Evolutionary conservation across 2,113 vertebrate species (phyloP).

Genomic region (Muscicapa adusta): DNA sequence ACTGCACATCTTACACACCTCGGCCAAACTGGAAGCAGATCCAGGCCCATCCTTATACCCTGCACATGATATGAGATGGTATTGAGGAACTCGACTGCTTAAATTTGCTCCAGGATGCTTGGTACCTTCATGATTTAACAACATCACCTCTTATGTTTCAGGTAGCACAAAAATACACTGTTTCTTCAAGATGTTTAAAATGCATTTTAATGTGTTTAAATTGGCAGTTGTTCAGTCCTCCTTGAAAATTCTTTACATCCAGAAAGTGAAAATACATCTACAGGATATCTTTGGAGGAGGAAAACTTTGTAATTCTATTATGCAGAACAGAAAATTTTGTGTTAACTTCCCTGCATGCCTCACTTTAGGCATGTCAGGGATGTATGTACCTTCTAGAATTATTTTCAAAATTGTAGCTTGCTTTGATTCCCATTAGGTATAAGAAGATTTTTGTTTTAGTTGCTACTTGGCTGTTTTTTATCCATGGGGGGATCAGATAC

Average conservation of each 20-base stretch:
- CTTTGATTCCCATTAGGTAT: background rate
- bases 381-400: background rate
- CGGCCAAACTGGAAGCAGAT: rapidly evolving
- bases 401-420: background rate
- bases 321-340: background rate
- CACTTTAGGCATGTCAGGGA: background rate
- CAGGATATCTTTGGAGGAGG: background rate
- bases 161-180: background rate
- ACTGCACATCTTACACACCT: rapidly evolving
- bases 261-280: background rate
- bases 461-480: background rate
- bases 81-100: too few relatives aligned
- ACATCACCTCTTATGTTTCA: background rate
- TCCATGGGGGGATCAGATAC: background rate
- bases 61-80: background rate
- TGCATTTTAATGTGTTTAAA: background rate
- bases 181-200: background rate
- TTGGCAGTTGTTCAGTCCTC: background rate
- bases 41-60: too few relatives aligned
- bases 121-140: background rate
- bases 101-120: background rate
- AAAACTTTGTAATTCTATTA: background rate
- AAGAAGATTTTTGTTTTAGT: background rate
- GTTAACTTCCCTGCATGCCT: background rate
- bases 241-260: background rate